Evolutionary conservation across 2,113 vertebrate genomes (phyloP), one percentile per base, ranked within the genome.

Genomic region (Dolichotis patagonum): DNA sequence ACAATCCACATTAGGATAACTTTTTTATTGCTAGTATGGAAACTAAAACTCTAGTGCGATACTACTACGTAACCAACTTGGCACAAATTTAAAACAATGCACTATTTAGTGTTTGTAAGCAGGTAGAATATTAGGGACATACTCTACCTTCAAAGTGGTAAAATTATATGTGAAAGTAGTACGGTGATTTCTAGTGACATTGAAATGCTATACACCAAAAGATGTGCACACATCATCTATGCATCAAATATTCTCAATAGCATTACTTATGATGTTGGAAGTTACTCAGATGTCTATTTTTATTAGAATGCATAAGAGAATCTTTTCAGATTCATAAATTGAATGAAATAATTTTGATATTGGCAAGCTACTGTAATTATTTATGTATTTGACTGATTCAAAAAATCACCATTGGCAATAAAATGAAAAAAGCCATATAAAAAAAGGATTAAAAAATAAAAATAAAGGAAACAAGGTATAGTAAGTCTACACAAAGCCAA

Each of bases 371-470:
- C 49, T 87, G 26, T 78, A 81, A 85, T 93, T 2, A 95, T 60
- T 91, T 80, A 81, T 52, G n/a, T 78, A 81, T 88, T 69, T n/a
- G n/a, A 80, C 11, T 91, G 16, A 24, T 78, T 94, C 80, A n/a
- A 90, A 43, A 90, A 92, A 62, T 88, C 5, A 86, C 7, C 20
- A 65, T 78, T 60, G 13, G n/a, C 5, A 58, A 86, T 46, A 81
- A 94, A 96, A 85, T 46, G 17, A 88, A 86, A 71, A 7, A 77
- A 95, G 65, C 77, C 14, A 77, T 46, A n/a, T 43, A 82, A 89
- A 85, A 85, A 88, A 60, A 24, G 4, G 19, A 49, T 67, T 4
- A 26, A 89, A 85, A 88, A 71, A 54, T 16, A 75, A 93, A 83
- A 77, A 84, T 16, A 30, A 67, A 46, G 43, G 81, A 35, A 26